Evolutionary conservation across 2,797 vertebrate species (phyloP), one percentile per base, ranked within the genome.

Genomic region (Enteromius treurensis): DNA sequence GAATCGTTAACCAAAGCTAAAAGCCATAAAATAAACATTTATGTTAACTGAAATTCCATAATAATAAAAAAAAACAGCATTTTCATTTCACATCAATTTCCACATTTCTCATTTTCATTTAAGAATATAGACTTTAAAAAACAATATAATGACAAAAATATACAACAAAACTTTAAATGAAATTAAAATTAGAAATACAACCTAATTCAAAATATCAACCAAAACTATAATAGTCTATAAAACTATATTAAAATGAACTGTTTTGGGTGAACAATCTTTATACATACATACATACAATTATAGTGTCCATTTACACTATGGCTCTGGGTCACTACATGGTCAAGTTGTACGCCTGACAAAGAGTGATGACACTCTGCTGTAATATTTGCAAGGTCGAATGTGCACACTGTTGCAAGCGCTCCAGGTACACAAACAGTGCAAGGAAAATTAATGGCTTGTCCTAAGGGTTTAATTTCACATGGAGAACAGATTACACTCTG

Each of bases 401-500:
- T 71, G 17, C 51, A 80, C 17, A 21, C 32, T 55, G 23, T 45
- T 70, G 64, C 51, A 70, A 45, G 37, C 10, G 3, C 11, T 64
- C 34, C 47, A 67, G 34, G 62, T 45, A 55, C 62, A 67, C 70
- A 82, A 75, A 65, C 47, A 29, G 10, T 19, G 45, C 74, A 1
- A 19, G 14, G 62, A 45, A 67, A 67, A 76, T 58, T 0, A 51
- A 81, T 37, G 42, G 37, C 32, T 65, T 65, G 80, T 51, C 70
- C 58, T 14, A n/a, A 23, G 53, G 73, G 62, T 68, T 76, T 82
- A 1, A 68, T 68, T 82, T 79, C 45, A 69, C 29, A 79, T 69
- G 37, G 47, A 76, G 34, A 76, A 76, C 62, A 55, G 60, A 76
- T 68, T 55, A 34, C 40, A 75, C 49, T 64, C 45, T 60, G 23